Conservation (phyloP, 2,797 vertebrate species). For the Vultur gryphus region DNA sequence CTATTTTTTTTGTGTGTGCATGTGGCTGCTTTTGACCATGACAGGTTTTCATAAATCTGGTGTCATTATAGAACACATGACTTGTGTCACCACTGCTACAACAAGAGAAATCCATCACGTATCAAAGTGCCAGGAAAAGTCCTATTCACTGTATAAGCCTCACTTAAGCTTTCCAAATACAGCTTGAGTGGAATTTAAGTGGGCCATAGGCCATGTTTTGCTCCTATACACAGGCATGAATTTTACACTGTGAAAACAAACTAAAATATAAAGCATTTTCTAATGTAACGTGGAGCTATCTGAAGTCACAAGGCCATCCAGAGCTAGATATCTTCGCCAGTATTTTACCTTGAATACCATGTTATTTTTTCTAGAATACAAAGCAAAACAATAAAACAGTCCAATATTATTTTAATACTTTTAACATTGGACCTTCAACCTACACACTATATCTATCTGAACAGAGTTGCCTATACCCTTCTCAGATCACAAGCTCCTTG, state of each 20-base stretch:
- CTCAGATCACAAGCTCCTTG: not conserved
- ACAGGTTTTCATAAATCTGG: slow-evolving; percentile 64
- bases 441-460: not conserved
- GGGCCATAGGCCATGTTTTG: slow-evolving; percentile 20
- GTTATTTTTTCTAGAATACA: slow-evolving; percentile 11
- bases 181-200: slow-evolving; percentile 46
- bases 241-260: slow-evolving; percentile 28
- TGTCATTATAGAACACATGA: slow-evolving; percentile 56
- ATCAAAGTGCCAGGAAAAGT: slow-evolving; percentile 52
- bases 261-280: slow-evolving; percentile 44
- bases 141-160: slow-evolving; percentile 19
- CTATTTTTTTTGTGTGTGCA: not conserved
- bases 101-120: slow-evolving; percentile 53
- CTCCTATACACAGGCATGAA: not conserved
- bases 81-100: slow-evolving; percentile 56
- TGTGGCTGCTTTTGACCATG: slow-evolving; percentile 45
- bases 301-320: slow-evolving; percentile 61
- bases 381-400: not conserved
- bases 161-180: slow-evolving; percentile 50
- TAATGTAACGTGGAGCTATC: not conserved
- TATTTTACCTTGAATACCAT: slow-evolving; percentile 56
- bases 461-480: not conserved
- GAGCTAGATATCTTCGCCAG: slow-evolving; percentile 28
- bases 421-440: slow-evolving; percentile 9
- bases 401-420: slow-evolving; percentile 21